Evolutionary conservation across 1,140 invertebrate genomes (phyloP).

Genomic region (Myzus persicae): DNA sequence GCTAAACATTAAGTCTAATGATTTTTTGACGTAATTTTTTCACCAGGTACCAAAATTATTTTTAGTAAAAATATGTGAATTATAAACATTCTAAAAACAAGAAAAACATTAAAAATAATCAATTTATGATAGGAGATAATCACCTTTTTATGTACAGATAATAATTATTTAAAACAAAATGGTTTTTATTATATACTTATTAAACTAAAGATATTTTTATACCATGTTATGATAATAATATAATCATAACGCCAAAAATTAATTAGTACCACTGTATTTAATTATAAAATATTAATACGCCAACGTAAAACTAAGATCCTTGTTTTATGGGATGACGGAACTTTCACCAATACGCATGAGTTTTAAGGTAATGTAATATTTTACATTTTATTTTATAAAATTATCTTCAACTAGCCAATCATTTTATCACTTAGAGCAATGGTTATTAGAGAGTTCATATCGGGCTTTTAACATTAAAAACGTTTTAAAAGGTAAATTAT

Average conservation of each 20-base stretch:
- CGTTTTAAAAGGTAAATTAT: not conserved
- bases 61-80: not conserved
- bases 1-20: not conserved
- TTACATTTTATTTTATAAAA: not conserved
- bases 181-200: not conserved
- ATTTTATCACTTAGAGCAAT: not conserved
- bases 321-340: too few species aligned
- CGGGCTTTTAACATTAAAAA: not conserved
- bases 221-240: not conserved
- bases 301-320: too few species aligned
- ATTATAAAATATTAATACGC: too few species aligned
- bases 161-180: not conserved
- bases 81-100: not conserved
- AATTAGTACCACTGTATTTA: too few species aligned
- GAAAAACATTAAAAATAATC: too few species aligned
- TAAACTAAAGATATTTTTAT: not conserved
- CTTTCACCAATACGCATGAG: not conserved
- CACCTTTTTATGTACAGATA: not conserved
- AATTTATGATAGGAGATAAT: not conserved
- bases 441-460: not conserved
- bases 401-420: not conserved
- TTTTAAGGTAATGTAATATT: not conserved
- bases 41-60: not conserved
- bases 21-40: not conserved
- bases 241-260: too few species aligned